A percentile compares a stretch with the other conserved stretches of the same genome.
These are phyloP conservation scores for Alouatta palliata DNA, from an alignment of 2,113 vertebrate species.

Conservation along the genomic window DNA sequence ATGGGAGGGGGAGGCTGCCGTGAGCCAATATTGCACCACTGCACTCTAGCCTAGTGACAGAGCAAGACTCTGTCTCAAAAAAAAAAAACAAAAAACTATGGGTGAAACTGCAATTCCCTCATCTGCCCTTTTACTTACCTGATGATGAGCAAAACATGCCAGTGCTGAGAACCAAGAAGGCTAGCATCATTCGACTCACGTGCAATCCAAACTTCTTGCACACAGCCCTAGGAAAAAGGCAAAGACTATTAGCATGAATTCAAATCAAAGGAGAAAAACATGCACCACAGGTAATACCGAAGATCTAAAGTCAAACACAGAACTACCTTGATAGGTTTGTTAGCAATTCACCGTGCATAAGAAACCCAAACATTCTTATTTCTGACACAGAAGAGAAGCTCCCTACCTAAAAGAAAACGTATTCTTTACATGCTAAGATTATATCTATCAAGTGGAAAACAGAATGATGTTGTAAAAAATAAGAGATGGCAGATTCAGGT, in stretches of 20 bases:
- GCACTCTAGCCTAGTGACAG: too few species aligned
- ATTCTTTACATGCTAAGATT: background rate
- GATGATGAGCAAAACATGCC: constrained; percentile 98
- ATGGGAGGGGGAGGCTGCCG: too few species aligned
- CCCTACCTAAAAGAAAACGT: background rate
- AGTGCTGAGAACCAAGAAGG: constrained; percentile 95
- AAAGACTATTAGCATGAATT: constrained; percentile 27
- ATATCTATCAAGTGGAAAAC: background rate
- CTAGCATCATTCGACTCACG: constrained; percentile 95
- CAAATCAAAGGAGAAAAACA: constrained; percentile 41
- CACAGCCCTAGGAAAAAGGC: constrained; percentile 89
- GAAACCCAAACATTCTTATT: background rate
- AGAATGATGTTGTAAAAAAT: background rate
- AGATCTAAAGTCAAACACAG: background rate
- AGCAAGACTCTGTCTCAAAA: too few species aligned
- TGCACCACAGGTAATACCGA: background rate
- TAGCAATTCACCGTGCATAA: background rate
- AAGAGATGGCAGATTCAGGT: background rate
- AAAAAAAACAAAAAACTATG: background rate
- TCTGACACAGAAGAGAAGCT: background rate
- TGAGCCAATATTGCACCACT: too few species aligned
- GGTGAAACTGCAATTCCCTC: background rate
- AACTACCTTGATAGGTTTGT: background rate
- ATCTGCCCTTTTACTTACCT: constrained; percentile 83
- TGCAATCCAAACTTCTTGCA: constrained; percentile 99